Evolutionary conservation across 2,888 invertebrate genomes (phyloP).

Genomic region (Troglohyphantes excavatus): DNA sequence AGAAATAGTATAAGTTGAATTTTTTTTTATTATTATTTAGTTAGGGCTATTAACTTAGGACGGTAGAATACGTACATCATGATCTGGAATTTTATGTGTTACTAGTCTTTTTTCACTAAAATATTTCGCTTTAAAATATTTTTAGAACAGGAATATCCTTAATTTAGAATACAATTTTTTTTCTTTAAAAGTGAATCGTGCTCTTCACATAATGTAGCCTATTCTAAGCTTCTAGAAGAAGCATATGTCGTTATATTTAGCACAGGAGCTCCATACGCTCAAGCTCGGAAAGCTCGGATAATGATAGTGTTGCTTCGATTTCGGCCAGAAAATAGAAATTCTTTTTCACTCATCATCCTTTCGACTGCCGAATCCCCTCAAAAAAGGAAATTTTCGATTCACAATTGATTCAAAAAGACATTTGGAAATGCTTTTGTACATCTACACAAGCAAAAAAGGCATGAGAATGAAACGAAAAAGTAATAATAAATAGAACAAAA

Average conservation of each 20-base stretch:
- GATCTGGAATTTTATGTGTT: too few relatives aligned
- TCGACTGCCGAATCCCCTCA: neutral
- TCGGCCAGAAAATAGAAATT: conserved; percentile 21
- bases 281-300: conserved; percentile 18
- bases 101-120: too few relatives aligned
- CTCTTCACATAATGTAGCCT: conserved; percentile 56
- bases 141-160: too few relatives aligned
- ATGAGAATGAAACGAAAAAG: conserved; percentile 9
- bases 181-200: conserved; percentile 15
- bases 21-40: too few relatives aligned
- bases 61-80: too few relatives aligned
- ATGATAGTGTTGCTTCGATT: conserved; percentile 58
- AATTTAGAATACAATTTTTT: too few relatives aligned
- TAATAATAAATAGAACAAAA: conserved; percentile 29
- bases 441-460: conserved; percentile 2
- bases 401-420: conserved; percentile 75
- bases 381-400: conserved; percentile 60
- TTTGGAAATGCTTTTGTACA: conserved; percentile 65
- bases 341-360: neutral
- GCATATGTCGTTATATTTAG: conserved; percentile 31
- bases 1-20: too few relatives aligned
- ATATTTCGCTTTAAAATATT: too few relatives aligned
- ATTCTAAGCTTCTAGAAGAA: conserved; percentile 19
- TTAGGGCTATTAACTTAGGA: too few relatives aligned
- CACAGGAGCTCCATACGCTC: conserved; percentile 20